Conservation (phyloP, 2,888 invertebrate genomes). For the Drosophila eohydei region DNA sequence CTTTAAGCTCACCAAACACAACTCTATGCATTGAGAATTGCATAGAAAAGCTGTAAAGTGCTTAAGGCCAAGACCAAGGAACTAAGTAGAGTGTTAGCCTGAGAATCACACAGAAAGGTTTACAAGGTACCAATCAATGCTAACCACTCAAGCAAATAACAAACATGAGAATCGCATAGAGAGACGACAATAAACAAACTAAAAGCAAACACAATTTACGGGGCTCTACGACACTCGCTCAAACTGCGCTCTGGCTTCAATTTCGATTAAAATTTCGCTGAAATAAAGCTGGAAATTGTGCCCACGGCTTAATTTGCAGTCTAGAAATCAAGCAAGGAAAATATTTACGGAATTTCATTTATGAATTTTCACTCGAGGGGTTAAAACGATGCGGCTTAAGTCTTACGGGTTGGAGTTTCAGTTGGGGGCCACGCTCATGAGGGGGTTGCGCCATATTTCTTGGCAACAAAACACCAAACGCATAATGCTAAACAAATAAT, state of each 20-base stretch:
- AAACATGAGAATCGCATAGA: slow-evolving; percentile 1
- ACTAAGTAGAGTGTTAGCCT: background rate
- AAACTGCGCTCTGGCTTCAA: background rate
- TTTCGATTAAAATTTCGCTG: slow-evolving; percentile 23
- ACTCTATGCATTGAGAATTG: background rate
- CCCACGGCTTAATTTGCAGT: slow-evolving; percentile 49
- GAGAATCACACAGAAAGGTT: background rate
- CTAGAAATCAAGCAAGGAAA: slow-evolving; percentile 61
- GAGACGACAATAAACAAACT: background rate
- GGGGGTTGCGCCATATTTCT: slow-evolving; percentile 4
- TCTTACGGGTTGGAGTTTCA: slow-evolving; percentile 2
- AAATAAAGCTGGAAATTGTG: slow-evolving; percentile 6
- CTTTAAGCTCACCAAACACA: background rate
- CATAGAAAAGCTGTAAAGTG: background rate
- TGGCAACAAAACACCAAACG: slow-evolving; percentile 40
- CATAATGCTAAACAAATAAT: slow-evolving; percentile 73
- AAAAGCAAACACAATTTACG: background rate
- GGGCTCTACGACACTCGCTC: background rate
- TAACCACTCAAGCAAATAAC: background rate
- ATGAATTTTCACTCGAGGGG: slow-evolving; percentile 64
- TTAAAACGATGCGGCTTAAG: slow-evolving; percentile 33
- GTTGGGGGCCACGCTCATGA: background rate
- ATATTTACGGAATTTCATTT: slow-evolving; percentile 78
- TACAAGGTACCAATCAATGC: too few relatives aligned
- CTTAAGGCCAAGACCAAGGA: background rate